Evolutionary conservation across 64 coral and sea anemone genomes (phyloP).

Genomic region (Stichodactyla mertensii): DNA sequence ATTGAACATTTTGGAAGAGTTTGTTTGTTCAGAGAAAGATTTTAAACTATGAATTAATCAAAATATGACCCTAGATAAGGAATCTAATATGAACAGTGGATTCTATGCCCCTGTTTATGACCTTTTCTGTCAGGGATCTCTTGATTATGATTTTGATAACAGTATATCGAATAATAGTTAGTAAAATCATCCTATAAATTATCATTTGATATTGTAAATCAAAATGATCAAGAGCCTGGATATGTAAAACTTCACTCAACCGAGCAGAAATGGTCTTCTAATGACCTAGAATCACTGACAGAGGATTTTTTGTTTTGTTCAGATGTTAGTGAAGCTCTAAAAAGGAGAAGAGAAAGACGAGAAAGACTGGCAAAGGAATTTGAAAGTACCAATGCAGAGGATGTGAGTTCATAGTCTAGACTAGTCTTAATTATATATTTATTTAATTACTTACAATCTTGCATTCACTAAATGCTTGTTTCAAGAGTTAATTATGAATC

Average conservation of each 20-base stretch:
- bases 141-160: not conserved
- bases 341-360: slow-evolving; percentile 1
- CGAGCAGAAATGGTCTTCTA: not conserved
- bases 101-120: not conserved
- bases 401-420: not conserved
- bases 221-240: not conserved
- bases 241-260: not conserved
- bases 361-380: slow-evolving; percentile 11
- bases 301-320: not conserved
- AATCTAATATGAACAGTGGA: not conserved
- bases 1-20: not conserved
- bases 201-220: not conserved
- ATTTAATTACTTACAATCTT: not conserved
- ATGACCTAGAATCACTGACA: not conserved
- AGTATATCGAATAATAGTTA: not conserved
- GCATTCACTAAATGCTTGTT: not conserved
- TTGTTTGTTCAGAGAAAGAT: not conserved
- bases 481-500: not conserved
- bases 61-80: not conserved
- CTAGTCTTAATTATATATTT: not conserved
- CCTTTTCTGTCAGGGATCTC: not conserved
- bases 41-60: not conserved
- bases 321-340: slow-evolving; percentile 10
- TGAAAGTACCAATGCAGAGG: not conserved
- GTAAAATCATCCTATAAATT: not conserved